Base-by-base conservation (phyloP, 1,140 invertebrate species). In the Proctacanthus coquilletti region DNA sequence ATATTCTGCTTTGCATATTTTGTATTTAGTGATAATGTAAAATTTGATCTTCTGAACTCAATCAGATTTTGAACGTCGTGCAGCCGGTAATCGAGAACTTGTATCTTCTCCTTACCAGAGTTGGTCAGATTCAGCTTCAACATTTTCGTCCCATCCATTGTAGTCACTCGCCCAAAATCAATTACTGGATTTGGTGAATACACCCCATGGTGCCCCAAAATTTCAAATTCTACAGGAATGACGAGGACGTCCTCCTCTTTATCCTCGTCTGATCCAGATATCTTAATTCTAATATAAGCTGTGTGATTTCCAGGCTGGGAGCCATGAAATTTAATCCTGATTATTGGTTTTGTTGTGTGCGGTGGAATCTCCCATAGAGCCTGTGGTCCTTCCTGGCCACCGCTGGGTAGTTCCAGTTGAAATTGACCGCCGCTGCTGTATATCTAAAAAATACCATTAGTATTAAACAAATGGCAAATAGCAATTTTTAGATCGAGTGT, bases 351-450 rank as follows among this genome's bases (percentile, higher is more conserved):
- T 17, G 84, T 80, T 62, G 84, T 72, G 63, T 81, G 88, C 36
- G 92, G 86, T 44, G 84, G 80, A 56, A 97, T 84, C 57, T 84
- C 74, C 91, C 91, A 96, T 48, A 82, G 63, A 48, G 75, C 72
- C 52, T 78, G 78, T 15, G 81, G 73, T 15, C 79, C 86, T 56
- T 87, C 83, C 36, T 70, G 60, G 15, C 43, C 55, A 21, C 65
- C 82, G 42, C 74, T 74, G 38, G 89, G 86, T 50, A 95, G 68
- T 64, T 89, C 84, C 52, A 96, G 64, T 57, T 91, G 81, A 62
- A 95, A 78, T 64, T 91, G 86, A 39, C 81, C 77, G 37, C 86
- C 86, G 62, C 86, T 92, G 46, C 85, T 86, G 67, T 89, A 92
- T 11, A 60, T 50, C 55, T 58, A 18, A 3, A 33, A 23, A 2